A percentile compares a stretch with the other conserved stretches of the same genome.
These are phyloP conservation scores for Vipera latastei DNA, from an alignment of 2,797 vertebrate species.

Conservation along the genomic window DNA sequence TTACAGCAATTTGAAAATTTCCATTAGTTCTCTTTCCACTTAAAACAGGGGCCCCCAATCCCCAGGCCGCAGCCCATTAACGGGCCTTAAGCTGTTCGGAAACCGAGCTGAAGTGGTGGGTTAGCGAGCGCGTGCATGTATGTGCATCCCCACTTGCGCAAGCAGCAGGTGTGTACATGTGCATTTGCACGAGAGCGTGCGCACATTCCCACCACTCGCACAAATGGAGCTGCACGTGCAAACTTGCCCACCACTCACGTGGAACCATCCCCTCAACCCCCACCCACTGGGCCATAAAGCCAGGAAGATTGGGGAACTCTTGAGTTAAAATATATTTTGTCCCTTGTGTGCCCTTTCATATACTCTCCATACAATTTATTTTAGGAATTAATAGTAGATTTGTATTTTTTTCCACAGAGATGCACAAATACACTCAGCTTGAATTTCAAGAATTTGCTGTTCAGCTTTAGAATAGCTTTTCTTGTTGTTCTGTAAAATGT, in stretches of 20 bases:
- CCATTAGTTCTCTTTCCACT: background rate
- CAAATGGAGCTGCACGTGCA: background rate
- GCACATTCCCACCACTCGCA: background rate
- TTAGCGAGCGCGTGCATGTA: background rate
- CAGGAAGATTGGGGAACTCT: background rate
- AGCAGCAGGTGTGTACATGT: no score
- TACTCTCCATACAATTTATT: background rate
- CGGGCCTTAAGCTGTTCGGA: background rate
- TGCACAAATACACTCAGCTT: background rate
- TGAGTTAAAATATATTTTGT: background rate
- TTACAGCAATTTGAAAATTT: background rate
- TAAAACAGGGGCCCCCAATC: background rate
- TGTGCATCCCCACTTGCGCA: background rate
- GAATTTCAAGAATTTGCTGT: background rate
- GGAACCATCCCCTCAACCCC: background rate
- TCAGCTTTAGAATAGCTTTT: background rate
- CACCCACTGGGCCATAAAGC: background rate
- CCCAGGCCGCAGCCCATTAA: background rate
- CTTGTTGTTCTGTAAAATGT: background rate
- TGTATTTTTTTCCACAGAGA: background rate
- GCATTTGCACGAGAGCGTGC: background rate
- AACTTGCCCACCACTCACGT: background rate
- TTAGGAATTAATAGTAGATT: background rate
- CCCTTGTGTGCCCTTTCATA: background rate
- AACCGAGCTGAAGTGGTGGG: fast-evolving